Evolutionary conservation across 2,888 invertebrate genomes (phyloP).

Genomic region (Microplitis manilae): DNA sequence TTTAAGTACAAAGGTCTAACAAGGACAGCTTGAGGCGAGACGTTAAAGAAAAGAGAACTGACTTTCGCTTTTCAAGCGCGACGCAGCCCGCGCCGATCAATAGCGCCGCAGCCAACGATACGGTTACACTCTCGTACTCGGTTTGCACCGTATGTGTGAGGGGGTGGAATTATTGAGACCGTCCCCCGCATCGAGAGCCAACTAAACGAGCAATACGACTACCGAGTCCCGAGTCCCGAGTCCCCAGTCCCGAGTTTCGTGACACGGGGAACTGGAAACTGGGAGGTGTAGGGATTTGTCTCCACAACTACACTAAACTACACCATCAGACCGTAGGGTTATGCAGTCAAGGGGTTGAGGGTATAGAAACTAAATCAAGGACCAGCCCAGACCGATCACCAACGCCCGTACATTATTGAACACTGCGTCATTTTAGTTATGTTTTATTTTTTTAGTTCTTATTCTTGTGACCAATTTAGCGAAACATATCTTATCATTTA

Average conservation of each 20-base stretch:
- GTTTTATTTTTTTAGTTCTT: not conserved
- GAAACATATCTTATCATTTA: not conserved
- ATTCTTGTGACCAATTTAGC: too few species aligned
- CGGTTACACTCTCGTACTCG: constrained; percentile 47
- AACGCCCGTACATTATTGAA: constrained; percentile 30
- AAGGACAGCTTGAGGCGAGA: constrained; percentile 53
- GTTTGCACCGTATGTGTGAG: constrained; percentile 45
- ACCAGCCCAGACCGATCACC: constrained; percentile 54
- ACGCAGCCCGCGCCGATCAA: constrained; percentile 67
- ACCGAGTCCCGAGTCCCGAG: not conserved
- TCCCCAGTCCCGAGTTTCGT: constrained; percentile 12
- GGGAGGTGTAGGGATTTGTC: not conserved
- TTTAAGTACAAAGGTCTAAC: not conserved
- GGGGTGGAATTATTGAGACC: constrained; percentile 59
- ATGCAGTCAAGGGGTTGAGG: constrained; percentile 26
- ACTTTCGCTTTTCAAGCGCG: constrained; percentile 69
- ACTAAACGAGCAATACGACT: not conserved
- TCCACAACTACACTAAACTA: not conserved
- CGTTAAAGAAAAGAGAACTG: constrained; percentile 60
- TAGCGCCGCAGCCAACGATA: constrained; percentile 55
- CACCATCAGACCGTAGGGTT: constrained; percentile 5
- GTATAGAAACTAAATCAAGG: constrained; percentile 43
- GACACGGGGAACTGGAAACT: constrained; percentile 9
- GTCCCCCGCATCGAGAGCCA: not conserved
- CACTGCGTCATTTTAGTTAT: not conserved